Evolutionary conservation across 2,888 invertebrate species (phyloP).

Genomic region (Campaea margaritaria): DNA sequence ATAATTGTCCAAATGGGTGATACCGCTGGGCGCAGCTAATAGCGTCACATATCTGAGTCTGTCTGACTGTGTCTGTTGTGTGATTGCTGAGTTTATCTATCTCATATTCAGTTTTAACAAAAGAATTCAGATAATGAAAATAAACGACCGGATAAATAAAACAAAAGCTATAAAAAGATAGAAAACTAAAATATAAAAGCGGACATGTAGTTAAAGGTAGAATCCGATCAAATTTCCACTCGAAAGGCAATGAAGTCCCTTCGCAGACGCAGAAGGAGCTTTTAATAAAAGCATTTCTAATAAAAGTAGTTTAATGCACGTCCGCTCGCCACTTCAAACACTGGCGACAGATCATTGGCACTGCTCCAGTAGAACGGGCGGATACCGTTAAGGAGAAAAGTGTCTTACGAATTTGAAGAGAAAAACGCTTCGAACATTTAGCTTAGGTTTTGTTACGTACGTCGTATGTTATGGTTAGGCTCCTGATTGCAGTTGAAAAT

Average conservation of each 20-base stretch:
- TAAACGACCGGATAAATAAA: background rate
- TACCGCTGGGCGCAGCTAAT: too few relatives aligned
- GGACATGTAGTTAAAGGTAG: background rate
- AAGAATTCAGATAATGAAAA: too few relatives aligned
- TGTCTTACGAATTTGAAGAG: conserved; percentile 22
- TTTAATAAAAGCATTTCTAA: conserved; percentile 60
- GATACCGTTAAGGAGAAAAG: conserved; percentile 34
- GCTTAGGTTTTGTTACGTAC: conserved; percentile 13
- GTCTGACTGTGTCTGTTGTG: too few relatives aligned
- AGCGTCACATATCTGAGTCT: too few relatives aligned
- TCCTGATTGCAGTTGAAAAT: background rate
- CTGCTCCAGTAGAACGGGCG: conserved; percentile 48
- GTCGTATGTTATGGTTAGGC: too few relatives aligned
- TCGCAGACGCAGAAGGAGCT: conserved; percentile 40
- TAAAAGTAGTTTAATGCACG: conserved; percentile 64
- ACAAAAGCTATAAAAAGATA: background rate
- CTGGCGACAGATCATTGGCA: conserved; percentile 64
- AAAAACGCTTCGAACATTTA: conserved; percentile 18
- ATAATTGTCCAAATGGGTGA: too few relatives aligned
- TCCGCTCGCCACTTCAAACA: conserved; percentile 57
- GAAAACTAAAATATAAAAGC: background rate
- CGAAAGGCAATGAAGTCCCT: conserved; percentile 8
- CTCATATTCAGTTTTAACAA: too few relatives aligned
- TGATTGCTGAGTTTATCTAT: too few relatives aligned
- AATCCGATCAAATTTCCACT: conserved; percentile 21